Evolutionary conservation across 92 coral and sea anemone species (phyloP).

Genomic region (Blastomussa wellsi): DNA sequence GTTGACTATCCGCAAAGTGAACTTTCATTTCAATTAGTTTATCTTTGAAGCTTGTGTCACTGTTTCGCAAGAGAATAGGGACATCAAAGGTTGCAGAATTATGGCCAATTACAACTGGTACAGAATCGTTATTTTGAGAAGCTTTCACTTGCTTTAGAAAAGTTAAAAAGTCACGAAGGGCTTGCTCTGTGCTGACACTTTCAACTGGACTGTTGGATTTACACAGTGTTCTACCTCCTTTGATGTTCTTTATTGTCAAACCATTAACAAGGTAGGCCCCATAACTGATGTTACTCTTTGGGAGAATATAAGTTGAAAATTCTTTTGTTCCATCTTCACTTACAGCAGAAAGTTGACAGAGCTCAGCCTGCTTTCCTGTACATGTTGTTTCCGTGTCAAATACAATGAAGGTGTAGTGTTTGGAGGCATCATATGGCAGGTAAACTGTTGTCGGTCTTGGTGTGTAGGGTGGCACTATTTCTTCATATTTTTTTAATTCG

Average conservation of each 20-base stretch:
- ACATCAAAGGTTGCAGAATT: no score
- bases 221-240: slow-evolving; percentile 12
- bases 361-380: slow-evolving; percentile 16
- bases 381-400: slow-evolving; percentile 30
- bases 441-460: not conserved
- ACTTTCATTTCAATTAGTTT: no score
- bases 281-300: not conserved
- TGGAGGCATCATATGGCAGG: not conserved
- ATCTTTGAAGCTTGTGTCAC: no score
- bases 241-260: slow-evolving; percentile 4
- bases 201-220: slow-evolving; percentile 6
- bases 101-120: no score
- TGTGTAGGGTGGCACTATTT: not conserved
- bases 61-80: no score
- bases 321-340: slow-evolving; percentile 9
- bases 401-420: not conserved
- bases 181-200: no score
- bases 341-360: slow-evolving; percentile 20
- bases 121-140: no score
- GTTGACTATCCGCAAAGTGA: no score
- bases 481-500: slow-evolving; percentile 4
- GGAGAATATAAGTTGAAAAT: slow-evolving; percentile 20
- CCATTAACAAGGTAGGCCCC: slow-evolving; percentile 11
- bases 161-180: no score
- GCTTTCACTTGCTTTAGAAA: no score